phyloP scores from a whole-genome alignment of 2,888 invertebrate species.

The Rhaphigaster nebulosa region DNA sequence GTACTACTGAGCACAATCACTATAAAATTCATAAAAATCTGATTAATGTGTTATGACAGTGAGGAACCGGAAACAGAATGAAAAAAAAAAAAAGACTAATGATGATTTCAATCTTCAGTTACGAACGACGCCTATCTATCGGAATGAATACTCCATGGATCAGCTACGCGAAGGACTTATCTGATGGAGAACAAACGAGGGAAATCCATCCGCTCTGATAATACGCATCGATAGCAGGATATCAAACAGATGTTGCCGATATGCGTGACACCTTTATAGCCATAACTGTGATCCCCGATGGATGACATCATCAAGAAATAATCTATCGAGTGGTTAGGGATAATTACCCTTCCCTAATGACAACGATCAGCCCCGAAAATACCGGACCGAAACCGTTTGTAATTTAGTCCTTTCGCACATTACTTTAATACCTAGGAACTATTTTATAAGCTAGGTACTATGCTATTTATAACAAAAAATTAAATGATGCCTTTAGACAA shows the following conservation, averaged over 20 bases:
- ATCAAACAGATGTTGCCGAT: neutral
- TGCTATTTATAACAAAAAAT: too few relatives aligned
- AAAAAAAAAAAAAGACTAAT: neutral
- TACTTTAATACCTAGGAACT: too few relatives aligned
- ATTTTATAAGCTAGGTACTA: too few relatives aligned
- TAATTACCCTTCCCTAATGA: neutral
- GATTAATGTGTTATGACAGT: too few relatives aligned
- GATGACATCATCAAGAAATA: neutral
- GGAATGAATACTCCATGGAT: neutral
- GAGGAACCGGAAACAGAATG: too few relatives aligned
- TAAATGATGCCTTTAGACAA: too few relatives aligned
- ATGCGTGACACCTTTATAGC: neutral
- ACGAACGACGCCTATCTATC: neutral
- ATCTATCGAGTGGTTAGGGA: neutral
- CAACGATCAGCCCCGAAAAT: neutral
- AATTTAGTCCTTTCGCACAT: too few relatives aligned
- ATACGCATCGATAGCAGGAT: neutral
- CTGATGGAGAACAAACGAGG: neutral
- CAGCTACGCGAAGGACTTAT: neutral
- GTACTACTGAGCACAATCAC: too few relatives aligned
- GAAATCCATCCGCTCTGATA: neutral
- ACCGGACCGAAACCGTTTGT: neutral
- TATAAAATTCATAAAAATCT: too few relatives aligned
- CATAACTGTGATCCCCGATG: neutral
- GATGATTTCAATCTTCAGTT: neutral